Evolutionary conservation across 2,797 vertebrate species (phyloP).

Genomic region (Enteromius trimaculatus): DNA sequence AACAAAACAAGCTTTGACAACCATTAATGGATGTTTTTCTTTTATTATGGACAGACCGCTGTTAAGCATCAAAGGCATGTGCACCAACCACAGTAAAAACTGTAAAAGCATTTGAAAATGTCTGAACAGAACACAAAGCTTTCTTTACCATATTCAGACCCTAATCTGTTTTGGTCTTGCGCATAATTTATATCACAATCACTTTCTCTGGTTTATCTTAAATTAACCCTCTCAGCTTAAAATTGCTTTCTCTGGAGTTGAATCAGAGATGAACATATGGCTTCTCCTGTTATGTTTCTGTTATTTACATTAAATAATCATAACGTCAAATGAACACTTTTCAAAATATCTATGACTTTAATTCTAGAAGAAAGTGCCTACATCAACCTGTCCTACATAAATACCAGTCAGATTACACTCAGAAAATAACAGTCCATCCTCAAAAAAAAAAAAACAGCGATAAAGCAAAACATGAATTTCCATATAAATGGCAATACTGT

Average conservation of each 20-base stretch:
- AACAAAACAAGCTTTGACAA: not conserved
- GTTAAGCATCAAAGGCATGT: slow-evolving; percentile 45
- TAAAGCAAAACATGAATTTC: slow-evolving; percentile 63
- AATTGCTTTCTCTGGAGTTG: slow-evolving; percentile 1
- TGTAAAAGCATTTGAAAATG: slow-evolving; percentile 36
- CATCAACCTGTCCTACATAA: slow-evolving; percentile 19
- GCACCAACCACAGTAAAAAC: slow-evolving; percentile 35
- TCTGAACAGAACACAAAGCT: slow-evolving; percentile 36
- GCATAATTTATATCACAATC: slow-evolving; percentile 3
- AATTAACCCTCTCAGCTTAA: not conserved
- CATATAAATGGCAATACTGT: slow-evolving; percentile 48
- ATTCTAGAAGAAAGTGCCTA: not conserved
- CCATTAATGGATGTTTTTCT: slow-evolving; percentile 19
- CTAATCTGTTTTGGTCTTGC: slow-evolving; percentile 44
- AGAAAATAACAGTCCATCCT: not conserved
- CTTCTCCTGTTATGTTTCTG: slow-evolving; percentile 31
- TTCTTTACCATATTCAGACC: slow-evolving; percentile 20
- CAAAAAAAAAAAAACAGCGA: not conserved
- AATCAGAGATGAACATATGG: slow-evolving; percentile 33
- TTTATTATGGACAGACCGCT: slow-evolving; percentile 51
- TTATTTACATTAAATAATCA: slow-evolving; percentile 50
- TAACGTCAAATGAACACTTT: slow-evolving; percentile 2
- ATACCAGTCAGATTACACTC: slow-evolving; percentile 22
- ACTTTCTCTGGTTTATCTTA: not conserved
- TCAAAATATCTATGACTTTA: not conserved